Base-by-base conservation (phyloP, 2,797 vertebrate genomes). In the Rhadinocentrus ornatus region DNA sequence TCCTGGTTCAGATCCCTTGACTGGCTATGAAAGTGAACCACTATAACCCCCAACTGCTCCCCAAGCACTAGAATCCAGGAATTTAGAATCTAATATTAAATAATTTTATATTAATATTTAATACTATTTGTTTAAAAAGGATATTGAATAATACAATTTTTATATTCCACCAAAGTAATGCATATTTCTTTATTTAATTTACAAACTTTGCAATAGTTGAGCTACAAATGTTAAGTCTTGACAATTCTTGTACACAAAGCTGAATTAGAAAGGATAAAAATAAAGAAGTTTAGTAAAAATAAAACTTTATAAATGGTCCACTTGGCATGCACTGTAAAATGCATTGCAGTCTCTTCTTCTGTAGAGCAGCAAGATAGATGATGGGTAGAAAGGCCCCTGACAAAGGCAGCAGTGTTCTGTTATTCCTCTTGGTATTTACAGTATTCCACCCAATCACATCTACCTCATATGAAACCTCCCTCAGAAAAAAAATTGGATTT, bases 321-420 rank as follows among this genome's bases (percentile, higher is more conserved):
- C 60, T 81, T 78, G 39, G 70, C 57, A 71, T 82, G 62, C 56
- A 69, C 72, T 78, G 69, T 75, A 74, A 80, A 83, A 80, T 81
- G 48, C 48, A 83, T 84, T 70, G 69, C 27, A 22, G 70, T 68
- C 52, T 86, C 59, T 82, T 69, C 72, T 76, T 66, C 61, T 34
- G 64, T 56, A 75, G 67, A 75, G 71, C 73, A 69, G 63, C 31
- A 71, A 82, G 84, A 86, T 69, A 55, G 75, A 85, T 83, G 86
- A 81, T 55, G 52, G 72, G 13, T 75, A 75, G 72, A 74, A 71
- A 76, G 60, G 63, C 68, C 77, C 70, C 44, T 72, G 78, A 85
- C 69, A 72, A 72, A 58, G 55, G 75, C 73, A 71, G 18, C 1
- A 63, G 74, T 84, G 54, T 54, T 82, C 53, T 66, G 57, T 50